Evolutionary conservation across 2,888 invertebrate species (phyloP).

Genomic region (Zygaena filipendulae): DNA sequence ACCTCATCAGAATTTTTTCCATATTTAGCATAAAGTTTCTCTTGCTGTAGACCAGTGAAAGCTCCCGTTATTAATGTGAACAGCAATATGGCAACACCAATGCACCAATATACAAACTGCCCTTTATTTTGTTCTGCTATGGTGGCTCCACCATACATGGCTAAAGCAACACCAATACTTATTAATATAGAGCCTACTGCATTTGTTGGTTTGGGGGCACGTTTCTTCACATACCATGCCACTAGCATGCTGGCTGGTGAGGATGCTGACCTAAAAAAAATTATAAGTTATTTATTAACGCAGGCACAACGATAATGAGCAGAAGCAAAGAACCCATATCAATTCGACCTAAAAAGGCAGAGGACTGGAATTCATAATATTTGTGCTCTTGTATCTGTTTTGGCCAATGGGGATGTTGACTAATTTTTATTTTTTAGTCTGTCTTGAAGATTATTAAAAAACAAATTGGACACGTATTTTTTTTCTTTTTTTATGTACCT

Average conservation of each 20-base stretch:
- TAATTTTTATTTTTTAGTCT: no score
- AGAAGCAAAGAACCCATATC: no score
- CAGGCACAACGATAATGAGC: not conserved
- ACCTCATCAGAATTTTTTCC: conserved; percentile 61
- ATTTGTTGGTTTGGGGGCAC: conserved; percentile 35
- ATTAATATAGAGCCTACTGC: conserved; percentile 48
- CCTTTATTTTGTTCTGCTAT: conserved; percentile 36
- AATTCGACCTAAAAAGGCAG: no score
- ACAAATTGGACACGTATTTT: no score
- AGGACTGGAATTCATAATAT: no score
- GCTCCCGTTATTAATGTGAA: conserved; percentile 46
- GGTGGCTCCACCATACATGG: conserved; percentile 50
- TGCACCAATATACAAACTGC: conserved; percentile 43
- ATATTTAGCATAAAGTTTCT: conserved; percentile 44
- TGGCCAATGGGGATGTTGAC: no score
- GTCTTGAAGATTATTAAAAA: no score
- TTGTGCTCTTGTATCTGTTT: no score
- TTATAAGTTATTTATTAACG: conserved; percentile 1
- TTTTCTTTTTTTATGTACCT: no score
- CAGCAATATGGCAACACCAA: conserved; percentile 44
- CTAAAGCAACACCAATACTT: conserved; percentile 41
- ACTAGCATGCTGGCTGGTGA: conserved; percentile 57
- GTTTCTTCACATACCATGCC: conserved; percentile 41
- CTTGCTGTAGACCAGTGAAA: conserved; percentile 52
- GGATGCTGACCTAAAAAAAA: conserved; percentile 45